phyloP scores from a whole-genome alignment of 2,113 vertebrate species.

The Pelusios castaneus region DNA sequence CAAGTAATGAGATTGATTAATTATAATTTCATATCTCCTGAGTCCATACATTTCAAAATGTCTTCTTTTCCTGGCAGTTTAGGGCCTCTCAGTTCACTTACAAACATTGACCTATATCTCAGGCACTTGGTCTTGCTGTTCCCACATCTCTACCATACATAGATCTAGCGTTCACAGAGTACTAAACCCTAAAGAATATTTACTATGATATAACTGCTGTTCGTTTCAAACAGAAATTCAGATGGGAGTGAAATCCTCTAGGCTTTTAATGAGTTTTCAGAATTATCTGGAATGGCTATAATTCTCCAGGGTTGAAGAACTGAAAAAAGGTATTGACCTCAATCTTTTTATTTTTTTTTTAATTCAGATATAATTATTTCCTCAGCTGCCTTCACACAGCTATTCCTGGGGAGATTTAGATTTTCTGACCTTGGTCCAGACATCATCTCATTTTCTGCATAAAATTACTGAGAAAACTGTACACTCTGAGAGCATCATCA shows the following conservation, averaged over 20 bases:
- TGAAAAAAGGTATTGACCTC: constrained; percentile 73
- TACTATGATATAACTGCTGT: constrained; percentile 22
- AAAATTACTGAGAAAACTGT: constrained; percentile 69
- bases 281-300: constrained; percentile 56
- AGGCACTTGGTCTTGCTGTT: background rate
- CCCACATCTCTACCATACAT: background rate
- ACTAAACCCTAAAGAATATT: background rate
- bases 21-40: background rate
- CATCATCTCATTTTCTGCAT: constrained; percentile 69
- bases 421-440: constrained; percentile 71
- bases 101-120: background rate
- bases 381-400: constrained; percentile 46
- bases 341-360: background rate
- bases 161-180: background rate
- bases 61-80: background rate
- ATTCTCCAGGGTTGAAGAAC: constrained; percentile 71
- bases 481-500: constrained; percentile 58
- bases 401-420: constrained; percentile 64
- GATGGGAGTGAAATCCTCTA: constrained; percentile 60
- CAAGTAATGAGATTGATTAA: background rate
- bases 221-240: constrained; percentile 66
- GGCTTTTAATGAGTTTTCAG: constrained; percentile 73
- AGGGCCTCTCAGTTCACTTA: background rate
- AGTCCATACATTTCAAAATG: background rate
- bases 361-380: constrained; percentile 73